Percentiles rank a stretch among this genome's conserved stretches.
Conservation (phyloP, 2,888 invertebrate genomes). For the Lithosia quadra region DNA sequence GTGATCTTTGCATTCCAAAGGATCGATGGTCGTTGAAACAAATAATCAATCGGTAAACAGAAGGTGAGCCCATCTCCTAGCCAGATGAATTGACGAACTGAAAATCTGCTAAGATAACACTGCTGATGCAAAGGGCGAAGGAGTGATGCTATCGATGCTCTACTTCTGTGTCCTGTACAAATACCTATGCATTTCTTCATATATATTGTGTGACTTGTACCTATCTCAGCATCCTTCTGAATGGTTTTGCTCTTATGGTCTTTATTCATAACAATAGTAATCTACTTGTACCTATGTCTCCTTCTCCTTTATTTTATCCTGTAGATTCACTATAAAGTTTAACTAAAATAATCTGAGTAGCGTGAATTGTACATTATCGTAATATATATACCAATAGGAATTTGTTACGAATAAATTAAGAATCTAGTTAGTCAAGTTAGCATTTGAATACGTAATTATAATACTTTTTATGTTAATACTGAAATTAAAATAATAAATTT, state of each 20-base stretch:
- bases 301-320: too few species aligned
- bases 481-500: neutral
- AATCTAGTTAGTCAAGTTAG: neutral
- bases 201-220: too few species aligned
- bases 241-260: too few species aligned
- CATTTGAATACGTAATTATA: neutral
- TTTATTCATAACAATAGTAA: too few species aligned
- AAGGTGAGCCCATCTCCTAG: neutral
- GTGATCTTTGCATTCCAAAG: neutral
- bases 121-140: neutral
- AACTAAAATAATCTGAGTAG: too few species aligned
- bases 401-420: neutral
- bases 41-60: neutral
- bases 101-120: neutral
- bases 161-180: too few species aligned
- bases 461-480: neutral
- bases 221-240: too few species aligned
- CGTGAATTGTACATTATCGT: too few species aligned
- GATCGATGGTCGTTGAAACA: neutral
- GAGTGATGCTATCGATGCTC: neutral
- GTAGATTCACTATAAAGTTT: too few species aligned
- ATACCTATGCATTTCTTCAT: too few species aligned
- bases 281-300: too few species aligned
- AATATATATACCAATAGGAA: neutral
- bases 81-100: neutral